Conservation (phyloP, 23 tunicate species). For the Aplidium turbinatum region DNA sequence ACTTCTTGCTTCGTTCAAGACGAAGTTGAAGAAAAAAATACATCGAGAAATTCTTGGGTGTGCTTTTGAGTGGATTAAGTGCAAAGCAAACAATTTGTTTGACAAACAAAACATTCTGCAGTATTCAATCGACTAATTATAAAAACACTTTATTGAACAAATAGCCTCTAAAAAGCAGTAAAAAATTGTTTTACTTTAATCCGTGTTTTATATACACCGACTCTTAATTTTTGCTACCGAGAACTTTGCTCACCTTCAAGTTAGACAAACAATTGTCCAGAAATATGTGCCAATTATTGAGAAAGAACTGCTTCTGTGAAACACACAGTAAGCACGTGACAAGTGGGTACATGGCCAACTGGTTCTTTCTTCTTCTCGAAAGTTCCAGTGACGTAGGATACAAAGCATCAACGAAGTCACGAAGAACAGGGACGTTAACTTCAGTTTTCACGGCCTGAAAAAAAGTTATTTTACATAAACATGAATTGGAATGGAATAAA, state of each 20-base stretch:
- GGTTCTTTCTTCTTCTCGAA: constrained; percentile 81
- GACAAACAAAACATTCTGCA: too few species aligned
- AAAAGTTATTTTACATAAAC: background rate
- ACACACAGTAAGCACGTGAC: constrained; percentile 90
- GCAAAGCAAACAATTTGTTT: too few species aligned
- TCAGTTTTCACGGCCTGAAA: constrained; percentile 96
- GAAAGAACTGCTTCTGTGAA: constrained; percentile 93
- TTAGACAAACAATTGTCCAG: constrained; percentile 87
- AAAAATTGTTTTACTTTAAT: too few species aligned
- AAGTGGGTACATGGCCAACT: constrained; percentile 80
- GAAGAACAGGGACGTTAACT: constrained; percentile 97
- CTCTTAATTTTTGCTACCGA: background rate
- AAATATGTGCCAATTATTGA: constrained; percentile 98
- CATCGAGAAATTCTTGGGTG: too few species aligned
- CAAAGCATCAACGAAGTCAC: constrained; percentile 95
- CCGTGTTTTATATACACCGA: too few species aligned
- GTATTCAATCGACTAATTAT: too few species aligned
- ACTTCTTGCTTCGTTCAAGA: too few species aligned
- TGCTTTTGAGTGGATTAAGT: too few species aligned
- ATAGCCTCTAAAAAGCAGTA: too few species aligned
- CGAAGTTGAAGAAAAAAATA: too few species aligned
- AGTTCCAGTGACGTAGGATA: constrained; percentile 93
- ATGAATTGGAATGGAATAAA: background rate
- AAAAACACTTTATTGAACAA: too few species aligned
- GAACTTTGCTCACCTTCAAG: constrained; percentile 46